Conservation (phyloP, 2,797 vertebrate species). For the Sebastes nivosus region DNA sequence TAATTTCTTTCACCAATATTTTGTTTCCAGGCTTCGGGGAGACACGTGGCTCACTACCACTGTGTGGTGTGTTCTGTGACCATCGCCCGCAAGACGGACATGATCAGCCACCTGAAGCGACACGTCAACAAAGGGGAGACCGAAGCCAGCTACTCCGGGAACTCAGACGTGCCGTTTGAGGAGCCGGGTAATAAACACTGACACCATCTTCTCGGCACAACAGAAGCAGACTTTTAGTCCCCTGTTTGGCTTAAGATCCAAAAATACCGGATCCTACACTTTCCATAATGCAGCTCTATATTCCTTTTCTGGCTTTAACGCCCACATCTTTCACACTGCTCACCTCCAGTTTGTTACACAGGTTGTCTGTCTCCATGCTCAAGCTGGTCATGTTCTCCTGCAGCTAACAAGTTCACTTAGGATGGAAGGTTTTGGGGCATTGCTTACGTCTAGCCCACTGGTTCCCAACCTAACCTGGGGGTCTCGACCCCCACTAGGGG, state of each 20-base stretch:
- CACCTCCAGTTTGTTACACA: neutral
- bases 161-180: conserved; percentile 71
- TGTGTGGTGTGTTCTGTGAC: conserved; percentile 95
- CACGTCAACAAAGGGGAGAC: conserved; percentile 96
- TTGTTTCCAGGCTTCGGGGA: conserved; percentile 77
- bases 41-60: conserved; percentile 94
- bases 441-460: neutral
- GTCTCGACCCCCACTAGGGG: too few relatives aligned
- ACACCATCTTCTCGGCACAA: neutral
- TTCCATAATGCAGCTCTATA: neutral
- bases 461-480: too few relatives aligned
- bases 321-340: neutral
- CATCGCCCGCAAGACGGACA: conserved; percentile 92
- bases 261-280: neutral
- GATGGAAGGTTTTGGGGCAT: neutral
- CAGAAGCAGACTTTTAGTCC: neutral
- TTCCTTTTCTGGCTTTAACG: neutral
- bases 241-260: neutral
- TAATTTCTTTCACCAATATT: neutral
- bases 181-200: conserved; percentile 64
- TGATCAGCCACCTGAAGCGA: conserved; percentile 93
- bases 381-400: too few relatives aligned
- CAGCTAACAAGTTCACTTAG: neutral
- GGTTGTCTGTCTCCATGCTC: too few relatives aligned
- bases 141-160: conserved; percentile 86